A percentile compares a stretch with the other conserved stretches of the same genome.
phyloP scores from a whole-genome alignment of 2,888 invertebrate genomes.

The Dromius quadrimaculatus region DNA sequence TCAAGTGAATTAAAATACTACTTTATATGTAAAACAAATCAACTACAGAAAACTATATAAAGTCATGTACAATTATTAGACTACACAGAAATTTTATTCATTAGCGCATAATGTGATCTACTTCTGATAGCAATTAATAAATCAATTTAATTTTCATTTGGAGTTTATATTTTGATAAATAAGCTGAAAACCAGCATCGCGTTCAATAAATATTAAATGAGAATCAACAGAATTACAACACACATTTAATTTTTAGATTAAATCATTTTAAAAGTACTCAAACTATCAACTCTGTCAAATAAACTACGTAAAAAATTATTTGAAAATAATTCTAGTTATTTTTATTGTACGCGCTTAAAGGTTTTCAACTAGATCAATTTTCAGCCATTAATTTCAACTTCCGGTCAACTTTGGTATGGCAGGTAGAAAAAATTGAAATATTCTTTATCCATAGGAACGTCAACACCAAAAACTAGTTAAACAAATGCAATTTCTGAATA shows the following conservation, averaged over 20 bases:
- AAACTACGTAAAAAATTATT: too few relatives aligned
- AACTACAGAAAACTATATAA: constrained; percentile 24
- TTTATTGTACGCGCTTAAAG: too few relatives aligned
- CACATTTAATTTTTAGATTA: too few relatives aligned
- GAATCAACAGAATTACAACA: too few relatives aligned
- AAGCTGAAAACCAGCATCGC: too few relatives aligned
- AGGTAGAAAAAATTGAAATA: constrained; percentile 22
- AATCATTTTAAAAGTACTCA: too few relatives aligned
- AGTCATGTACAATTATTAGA: constrained; percentile 3
- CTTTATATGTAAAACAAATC: constrained; percentile 20
- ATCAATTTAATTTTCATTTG: background rate
- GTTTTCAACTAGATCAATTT: too few relatives aligned
- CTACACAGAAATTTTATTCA: constrained; percentile 3
- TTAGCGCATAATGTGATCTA: constrained; percentile 8
- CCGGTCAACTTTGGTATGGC: constrained; percentile 32
- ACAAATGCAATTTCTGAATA: constrained; percentile 44
- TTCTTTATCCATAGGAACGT: constrained; percentile 31
- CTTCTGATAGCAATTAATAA: background rate
- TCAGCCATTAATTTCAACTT: constrained; percentile 15
- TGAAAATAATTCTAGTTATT: too few relatives aligned
- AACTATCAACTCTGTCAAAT: too few relatives aligned
- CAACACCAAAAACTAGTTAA: constrained; percentile 33
- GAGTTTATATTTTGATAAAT: background rate
- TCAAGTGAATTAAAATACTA: constrained; percentile 38
- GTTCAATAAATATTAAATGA: too few relatives aligned